Percentiles rank a stretch among this genome's conserved stretches.
These are phyloP conservation scores for Spatulosminthurus flaviceps DNA, from an alignment of 2,888 invertebrate genomes.

Conservation along the genomic window DNA sequence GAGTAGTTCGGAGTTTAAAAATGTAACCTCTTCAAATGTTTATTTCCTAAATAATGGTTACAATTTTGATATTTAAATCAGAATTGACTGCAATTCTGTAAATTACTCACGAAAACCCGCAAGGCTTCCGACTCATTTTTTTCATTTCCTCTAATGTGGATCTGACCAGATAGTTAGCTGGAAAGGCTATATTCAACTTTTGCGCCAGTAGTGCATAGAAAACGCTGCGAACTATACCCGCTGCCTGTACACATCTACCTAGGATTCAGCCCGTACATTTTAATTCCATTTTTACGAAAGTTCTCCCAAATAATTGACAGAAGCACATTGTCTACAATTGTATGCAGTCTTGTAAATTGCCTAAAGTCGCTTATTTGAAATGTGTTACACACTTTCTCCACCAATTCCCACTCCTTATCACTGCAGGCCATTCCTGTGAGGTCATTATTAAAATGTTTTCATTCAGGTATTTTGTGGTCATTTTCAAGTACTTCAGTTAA, in stretches of 20 bases:
- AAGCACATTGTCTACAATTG: neutral
- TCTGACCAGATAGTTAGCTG: too few relatives aligned
- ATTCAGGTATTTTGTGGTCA: neutral
- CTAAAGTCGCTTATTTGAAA: slow-evolving; percentile 9
- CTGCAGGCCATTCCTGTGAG: neutral
- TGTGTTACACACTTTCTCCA: neutral
- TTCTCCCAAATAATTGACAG: neutral
- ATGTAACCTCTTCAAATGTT: too few relatives aligned
- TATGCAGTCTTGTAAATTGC: neutral
- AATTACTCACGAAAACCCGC: too few relatives aligned
- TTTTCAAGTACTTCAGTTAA: neutral
- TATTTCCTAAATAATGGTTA: too few relatives aligned
- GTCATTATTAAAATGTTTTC: neutral
- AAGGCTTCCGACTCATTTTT: too few relatives aligned
- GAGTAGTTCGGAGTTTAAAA: too few relatives aligned
- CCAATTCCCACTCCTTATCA: slow-evolving; percentile 4
- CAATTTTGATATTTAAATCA: too few relatives aligned
- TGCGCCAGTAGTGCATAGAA: neutral
- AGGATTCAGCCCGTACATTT: neutral
- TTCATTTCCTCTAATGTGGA: too few relatives aligned
- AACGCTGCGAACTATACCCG: neutral
- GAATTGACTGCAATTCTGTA: too few relatives aligned
- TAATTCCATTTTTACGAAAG: neutral
- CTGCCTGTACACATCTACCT: neutral
- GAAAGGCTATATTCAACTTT: neutral